Conservation (phyloP, 2,888 invertebrate species). For the Troides aeacus region DNA sequence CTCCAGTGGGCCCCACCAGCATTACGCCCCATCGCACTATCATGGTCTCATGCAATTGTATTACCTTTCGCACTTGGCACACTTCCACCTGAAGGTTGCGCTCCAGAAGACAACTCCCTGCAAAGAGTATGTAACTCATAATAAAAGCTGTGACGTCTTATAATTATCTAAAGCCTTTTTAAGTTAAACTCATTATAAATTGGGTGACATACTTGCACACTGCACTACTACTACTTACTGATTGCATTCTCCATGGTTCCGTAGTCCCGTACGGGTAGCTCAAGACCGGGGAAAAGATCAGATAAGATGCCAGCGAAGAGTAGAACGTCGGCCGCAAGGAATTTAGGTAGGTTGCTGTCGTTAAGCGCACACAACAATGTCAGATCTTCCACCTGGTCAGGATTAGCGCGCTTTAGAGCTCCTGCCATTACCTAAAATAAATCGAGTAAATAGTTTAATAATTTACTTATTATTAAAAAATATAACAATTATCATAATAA, state of each 20-base stretch:
- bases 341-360: constrained; percentile 95
- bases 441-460: neutral
- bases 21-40: constrained; percentile 95
- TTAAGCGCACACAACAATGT: constrained; percentile 91
- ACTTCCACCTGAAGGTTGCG: constrained; percentile 83
- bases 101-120: constrained; percentile 71
- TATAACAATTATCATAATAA: too few species aligned
- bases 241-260: constrained; percentile 86
- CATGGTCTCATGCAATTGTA: constrained; percentile 95
- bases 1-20: constrained; percentile 94
- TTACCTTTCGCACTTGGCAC: constrained; percentile 86
- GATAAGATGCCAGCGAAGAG: constrained; percentile 92
- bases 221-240: constrained; percentile 45
- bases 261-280: constrained; percentile 89
- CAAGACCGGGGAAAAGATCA: constrained; percentile 93
- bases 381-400: constrained; percentile 90
- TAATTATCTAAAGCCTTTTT: too few species aligned
- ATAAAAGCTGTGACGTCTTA: too few species aligned
- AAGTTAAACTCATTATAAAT: too few species aligned
- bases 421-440: constrained; percentile 90
- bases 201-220: too few species aligned
- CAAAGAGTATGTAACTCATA: constrained; percentile 4
- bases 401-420: constrained; percentile 90
- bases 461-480: too few species aligned
- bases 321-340: constrained; percentile 90